A percentile compares a stretch with the other conserved stretches of the same genome.
These are phyloP conservation scores for Epinotia ramella DNA, from an alignment of 2,888 invertebrate genomes.

Conservation along the genomic window DNA sequence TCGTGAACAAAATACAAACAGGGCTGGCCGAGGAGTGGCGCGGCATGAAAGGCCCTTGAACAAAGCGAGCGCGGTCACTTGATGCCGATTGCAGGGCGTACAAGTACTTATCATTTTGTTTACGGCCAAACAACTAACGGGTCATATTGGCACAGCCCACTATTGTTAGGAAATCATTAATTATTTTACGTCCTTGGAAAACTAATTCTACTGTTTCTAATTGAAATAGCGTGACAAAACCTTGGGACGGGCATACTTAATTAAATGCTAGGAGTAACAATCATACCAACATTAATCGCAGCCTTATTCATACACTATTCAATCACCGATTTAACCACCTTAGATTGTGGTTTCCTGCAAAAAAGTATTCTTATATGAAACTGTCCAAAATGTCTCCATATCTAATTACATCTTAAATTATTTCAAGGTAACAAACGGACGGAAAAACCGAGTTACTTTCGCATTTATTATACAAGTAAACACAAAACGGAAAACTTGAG, in stretches of 20 bases:
- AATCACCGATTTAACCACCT: too few relatives aligned
- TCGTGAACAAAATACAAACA: constrained; percentile 82
- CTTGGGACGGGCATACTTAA: constrained; percentile 18
- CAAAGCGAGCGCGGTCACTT: constrained; percentile 68
- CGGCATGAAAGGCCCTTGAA: constrained; percentile 70
- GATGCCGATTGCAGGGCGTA: constrained; percentile 63
- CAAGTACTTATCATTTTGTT: constrained; percentile 62
- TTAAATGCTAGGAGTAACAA: constrained; percentile 1
- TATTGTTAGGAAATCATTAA: constrained; percentile 34
- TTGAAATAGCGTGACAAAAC: constrained; percentile 38
- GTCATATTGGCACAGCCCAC: constrained; percentile 16
- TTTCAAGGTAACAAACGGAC: too few relatives aligned
- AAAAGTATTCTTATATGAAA: too few relatives aligned
- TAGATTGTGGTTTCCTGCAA: too few relatives aligned
- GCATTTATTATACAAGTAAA: too few relatives aligned
- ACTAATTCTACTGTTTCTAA: constrained; percentile 26
- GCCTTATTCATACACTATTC: too few relatives aligned
- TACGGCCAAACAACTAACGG: constrained; percentile 28
- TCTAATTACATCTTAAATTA: too few relatives aligned
- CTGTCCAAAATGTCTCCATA: too few relatives aligned
- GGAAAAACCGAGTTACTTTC: too few relatives aligned
- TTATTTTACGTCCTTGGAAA: constrained; percentile 30
- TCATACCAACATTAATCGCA: too few relatives aligned
- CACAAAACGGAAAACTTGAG: too few relatives aligned
- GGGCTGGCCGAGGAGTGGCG: constrained; percentile 67